A percentile compares a stretch with the other conserved stretches of the same genome.
Conservation (phyloP, 1,140 invertebrate genomes). For the Zaprionus ghesquierei region DNA sequence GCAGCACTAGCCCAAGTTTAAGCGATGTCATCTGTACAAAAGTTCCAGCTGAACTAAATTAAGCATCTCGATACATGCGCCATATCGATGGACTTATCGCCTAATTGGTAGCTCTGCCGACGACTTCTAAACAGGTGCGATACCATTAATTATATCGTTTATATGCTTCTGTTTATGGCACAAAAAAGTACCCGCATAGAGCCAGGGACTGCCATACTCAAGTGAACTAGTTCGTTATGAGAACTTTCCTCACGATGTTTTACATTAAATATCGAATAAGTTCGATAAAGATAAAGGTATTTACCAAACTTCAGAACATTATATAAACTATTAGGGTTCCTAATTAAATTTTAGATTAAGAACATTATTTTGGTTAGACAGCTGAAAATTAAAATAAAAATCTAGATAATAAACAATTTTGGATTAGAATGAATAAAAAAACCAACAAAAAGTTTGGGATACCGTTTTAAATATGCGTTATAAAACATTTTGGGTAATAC, state of each 20-base stretch:
- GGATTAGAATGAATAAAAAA: no score
- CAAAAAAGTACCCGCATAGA: not conserved
- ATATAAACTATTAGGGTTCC: no score
- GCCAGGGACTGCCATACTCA: not conserved
- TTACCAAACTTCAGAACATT: no score
- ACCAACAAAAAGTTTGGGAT: no score
- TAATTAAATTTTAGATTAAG: no score
- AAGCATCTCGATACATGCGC: conserved; percentile 6
- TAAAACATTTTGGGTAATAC: no score
- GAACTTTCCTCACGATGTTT: not conserved
- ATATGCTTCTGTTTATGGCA: conserved; percentile 63
- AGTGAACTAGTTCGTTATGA: conserved; percentile 1
- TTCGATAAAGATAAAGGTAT: no score
- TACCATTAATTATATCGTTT: conserved; percentile 38
- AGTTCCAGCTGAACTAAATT: conserved; percentile 35
- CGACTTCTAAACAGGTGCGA: conserved; percentile 11
- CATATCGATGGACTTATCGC: conserved; percentile 44
- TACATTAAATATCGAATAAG: not conserved
- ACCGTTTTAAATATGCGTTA: no score
- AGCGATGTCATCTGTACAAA: conserved; percentile 33
- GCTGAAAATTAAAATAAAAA: no score
- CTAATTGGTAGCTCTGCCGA: conserved; percentile 62
- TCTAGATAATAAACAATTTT: no score
- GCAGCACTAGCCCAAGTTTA: not conserved
- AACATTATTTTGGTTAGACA: no score